Evolutionary conservation across 2,888 invertebrate genomes (phyloP).

Genomic region (Eupithecia inturbata): DNA sequence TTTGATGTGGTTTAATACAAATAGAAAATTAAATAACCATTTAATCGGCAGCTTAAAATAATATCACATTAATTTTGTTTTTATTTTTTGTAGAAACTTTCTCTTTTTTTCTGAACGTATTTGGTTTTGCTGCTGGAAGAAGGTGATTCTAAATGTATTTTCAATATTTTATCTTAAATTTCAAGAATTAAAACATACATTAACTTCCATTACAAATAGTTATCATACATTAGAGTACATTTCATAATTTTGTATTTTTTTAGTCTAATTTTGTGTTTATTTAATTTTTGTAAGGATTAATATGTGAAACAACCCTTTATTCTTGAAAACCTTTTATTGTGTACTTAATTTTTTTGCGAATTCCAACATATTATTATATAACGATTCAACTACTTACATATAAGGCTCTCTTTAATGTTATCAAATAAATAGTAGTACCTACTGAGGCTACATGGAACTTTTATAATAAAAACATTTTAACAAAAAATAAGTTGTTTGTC

Average conservation of each 20-base stretch:
- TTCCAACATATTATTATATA: conserved; percentile 34
- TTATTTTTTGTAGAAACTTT: background rate
- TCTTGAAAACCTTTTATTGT: conserved; percentile 37
- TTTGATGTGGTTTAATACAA: conserved; percentile 31
- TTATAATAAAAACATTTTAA: background rate
- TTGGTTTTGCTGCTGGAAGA: conserved; percentile 6
- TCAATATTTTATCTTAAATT: conserved; percentile 8
- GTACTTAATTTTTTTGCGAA: conserved; percentile 49
- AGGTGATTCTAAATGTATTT: background rate
- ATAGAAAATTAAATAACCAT: conserved; percentile 1
- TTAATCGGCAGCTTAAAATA: conserved; percentile 17
- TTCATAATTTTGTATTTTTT: conserved; percentile 45
- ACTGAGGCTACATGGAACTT: conserved; percentile 31
- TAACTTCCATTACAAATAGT: conserved; percentile 22
- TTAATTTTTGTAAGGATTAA: conserved; percentile 43
- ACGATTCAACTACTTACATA: conserved; percentile 32
- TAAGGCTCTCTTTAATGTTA: conserved; percentile 46
- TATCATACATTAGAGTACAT: conserved; percentile 39
- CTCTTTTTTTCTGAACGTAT: background rate
- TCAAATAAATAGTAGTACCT: conserved; percentile 18
- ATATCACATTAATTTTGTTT: too few species aligned
- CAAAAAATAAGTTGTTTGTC: background rate
- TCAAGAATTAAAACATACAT: background rate
- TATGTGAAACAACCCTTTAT: conserved; percentile 43
- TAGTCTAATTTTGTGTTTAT: conserved; percentile 48